Base-by-base conservation (phyloP, 2,888 invertebrate genomes). In the Acrobasis consociella region DNA sequence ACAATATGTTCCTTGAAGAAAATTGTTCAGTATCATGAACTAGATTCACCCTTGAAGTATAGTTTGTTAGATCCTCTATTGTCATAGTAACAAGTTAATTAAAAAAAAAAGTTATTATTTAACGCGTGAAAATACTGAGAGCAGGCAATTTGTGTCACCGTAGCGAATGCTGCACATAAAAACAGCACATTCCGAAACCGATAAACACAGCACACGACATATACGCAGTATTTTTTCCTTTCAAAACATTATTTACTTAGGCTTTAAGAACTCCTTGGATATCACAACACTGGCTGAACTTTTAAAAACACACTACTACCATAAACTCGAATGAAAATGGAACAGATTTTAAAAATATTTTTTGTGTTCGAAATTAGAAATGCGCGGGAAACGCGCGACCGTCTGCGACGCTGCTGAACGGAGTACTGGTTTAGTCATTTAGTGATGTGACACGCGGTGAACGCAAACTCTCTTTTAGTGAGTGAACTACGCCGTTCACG, bases 341-440 rank as follows among this genome's bases (percentile, higher is more conserved):
- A n/a, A 38, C 15, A 62, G 49, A 66, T 65, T 64, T 66, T 70
- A 73, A 70, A 64, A 74, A 67, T 69, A 69, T 65, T 66, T 39
- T 56, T 49, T 22, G 67, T 64, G 63, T 73, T 75, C 69, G 69
- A 69, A 65, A 61, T 71, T 70, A 51, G 62, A 71, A 72, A 70
- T 67, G 69, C 72, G 76, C 76, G 69, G 71, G 70, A 72, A 66
- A 69, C 72, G 78, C 83, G 81, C 87, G 86, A 75, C 85, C 83
- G 82, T 67, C 71, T 73, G 62, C 70, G 65, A 67, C 78, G 80
- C 80, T 76, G 81, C 68, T 76, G 69, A 68, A 77, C 80, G 81
- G 74, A 68, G 70, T 73, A 89, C 89, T 89, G 83, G 69, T 67
- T 63, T 85, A n/a, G n/a, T n/a, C n/a, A n/a, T n/a, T n/a, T n/a